phyloP scores from a whole-genome alignment of 2,797 vertebrate species.

The Melanotaenia boesemani region DNA sequence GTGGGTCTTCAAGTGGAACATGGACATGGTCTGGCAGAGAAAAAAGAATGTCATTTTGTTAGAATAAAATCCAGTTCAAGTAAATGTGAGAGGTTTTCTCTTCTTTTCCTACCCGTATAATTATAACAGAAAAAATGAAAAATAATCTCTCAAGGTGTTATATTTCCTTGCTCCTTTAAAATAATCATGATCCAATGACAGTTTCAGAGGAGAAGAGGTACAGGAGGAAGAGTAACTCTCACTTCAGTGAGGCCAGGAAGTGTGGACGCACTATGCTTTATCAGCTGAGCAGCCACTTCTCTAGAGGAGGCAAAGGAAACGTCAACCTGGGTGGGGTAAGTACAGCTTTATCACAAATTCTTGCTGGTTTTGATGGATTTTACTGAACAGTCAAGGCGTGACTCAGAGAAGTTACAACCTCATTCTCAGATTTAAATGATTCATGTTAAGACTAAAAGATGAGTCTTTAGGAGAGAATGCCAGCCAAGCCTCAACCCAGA shows the following conservation, averaged over 20 bases:
- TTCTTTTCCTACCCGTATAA: slow-evolving; percentile 9
- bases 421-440: slow-evolving; percentile 41
- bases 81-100: slow-evolving; percentile 1
- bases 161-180: not conserved
- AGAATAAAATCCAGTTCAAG: slow-evolving; percentile 14
- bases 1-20: slow-evolving; percentile 58
- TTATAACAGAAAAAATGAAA: not conserved
- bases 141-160: not conserved
- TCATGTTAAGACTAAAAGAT: slow-evolving; percentile 43
- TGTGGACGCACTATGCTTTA: slow-evolving; percentile 88
- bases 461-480: slow-evolving; percentile 42
- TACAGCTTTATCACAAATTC: slow-evolving; percentile 25
- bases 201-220: slow-evolving; percentile 84
- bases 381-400: not conserved
- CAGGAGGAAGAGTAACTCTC: slow-evolving; percentile 86
- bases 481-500: slow-evolving; percentile 51
- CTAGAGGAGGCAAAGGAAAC: slow-evolving; percentile 82
- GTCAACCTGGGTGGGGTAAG: slow-evolving; percentile 91
- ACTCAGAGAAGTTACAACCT: slow-evolving; percentile 30
- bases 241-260: slow-evolving; percentile 85
- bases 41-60: too few species aligned
- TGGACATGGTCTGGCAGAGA: slow-evolving; percentile 21
- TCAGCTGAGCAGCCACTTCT: slow-evolving; percentile 89
- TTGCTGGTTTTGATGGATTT: not conserved
- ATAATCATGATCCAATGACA: slow-evolving; percentile 7